Conservation (phyloP, 1,140 invertebrate genomes). For the Octopus sinensis region DNA sequence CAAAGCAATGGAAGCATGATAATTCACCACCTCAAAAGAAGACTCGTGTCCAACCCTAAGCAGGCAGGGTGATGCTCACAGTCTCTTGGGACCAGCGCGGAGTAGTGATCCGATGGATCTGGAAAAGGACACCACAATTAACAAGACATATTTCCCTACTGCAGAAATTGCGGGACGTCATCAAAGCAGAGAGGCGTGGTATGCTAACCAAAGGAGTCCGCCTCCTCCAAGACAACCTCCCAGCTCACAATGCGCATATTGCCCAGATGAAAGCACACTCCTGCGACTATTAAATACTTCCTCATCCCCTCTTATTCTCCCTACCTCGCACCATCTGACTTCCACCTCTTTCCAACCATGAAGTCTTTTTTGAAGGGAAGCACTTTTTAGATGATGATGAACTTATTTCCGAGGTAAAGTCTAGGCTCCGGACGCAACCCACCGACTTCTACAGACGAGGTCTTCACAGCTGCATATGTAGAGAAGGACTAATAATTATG, state of each 20-base stretch:
- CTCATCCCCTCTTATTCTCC: background rate
- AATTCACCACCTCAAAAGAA: background rate
- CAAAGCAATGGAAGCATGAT: background rate
- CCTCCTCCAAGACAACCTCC: no score
- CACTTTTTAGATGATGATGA: background rate
- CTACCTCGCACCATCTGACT: background rate
- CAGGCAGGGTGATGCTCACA: background rate
- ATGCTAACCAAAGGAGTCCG: background rate
- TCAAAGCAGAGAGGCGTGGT: background rate
- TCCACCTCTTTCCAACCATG: constrained; percentile 7
- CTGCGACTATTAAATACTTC: background rate
- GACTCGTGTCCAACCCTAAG: background rate
- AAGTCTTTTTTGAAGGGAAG: background rate
- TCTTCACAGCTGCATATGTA: constrained; percentile 7
- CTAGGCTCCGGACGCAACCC: background rate
- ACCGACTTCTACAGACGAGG: background rate
- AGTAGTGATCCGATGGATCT: constrained; percentile 3
- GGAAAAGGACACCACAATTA: background rate
- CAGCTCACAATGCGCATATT: no score
- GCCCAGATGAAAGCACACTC: background rate
- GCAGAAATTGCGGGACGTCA: background rate
- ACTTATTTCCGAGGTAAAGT: background rate
- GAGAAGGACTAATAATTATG: background rate
- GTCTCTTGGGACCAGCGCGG: background rate
- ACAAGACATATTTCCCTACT: background rate